phyloP scores from a whole-genome alignment of 2,888 invertebrate genomes.

The Carterocephalus palaemon region DNA sequence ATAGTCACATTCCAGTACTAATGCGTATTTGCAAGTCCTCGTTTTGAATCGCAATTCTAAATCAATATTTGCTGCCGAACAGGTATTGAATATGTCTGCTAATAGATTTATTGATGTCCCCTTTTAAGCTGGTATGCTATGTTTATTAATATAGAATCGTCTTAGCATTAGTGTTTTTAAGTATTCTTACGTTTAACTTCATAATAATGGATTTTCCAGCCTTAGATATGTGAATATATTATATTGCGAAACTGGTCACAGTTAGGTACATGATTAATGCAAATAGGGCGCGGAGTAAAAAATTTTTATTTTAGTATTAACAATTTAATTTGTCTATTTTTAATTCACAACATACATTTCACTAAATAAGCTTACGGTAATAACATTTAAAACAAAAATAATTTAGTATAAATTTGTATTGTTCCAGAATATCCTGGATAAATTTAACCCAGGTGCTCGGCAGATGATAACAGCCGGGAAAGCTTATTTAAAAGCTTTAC shows the following conservation, averaged over 20 bases:
- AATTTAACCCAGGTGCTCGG: constrained; percentile 96
- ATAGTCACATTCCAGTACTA: constrained; percentile 13
- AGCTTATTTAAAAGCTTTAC: constrained; percentile 95
- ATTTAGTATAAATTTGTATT: constrained; percentile 41
- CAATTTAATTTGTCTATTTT: no score
- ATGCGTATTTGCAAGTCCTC: constrained; percentile 23
- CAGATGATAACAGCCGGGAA: constrained; percentile 96
- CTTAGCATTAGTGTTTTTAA: no score
- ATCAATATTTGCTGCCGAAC: constrained; percentile 18
- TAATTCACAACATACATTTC: no score
- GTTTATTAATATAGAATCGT: no score
- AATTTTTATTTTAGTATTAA: no score
- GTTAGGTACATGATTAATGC: no score
- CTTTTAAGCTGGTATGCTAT: constrained; percentile 14
- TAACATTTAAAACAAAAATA: constrained; percentile 26
- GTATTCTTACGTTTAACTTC: no score
- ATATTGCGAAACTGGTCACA: no score
- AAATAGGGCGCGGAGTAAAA: no score
- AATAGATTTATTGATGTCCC: constrained; percentile 23
- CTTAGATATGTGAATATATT: no score
- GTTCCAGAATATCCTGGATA: constrained; percentile 96
- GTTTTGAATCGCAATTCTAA: constrained; percentile 15
- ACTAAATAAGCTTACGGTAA: no score
- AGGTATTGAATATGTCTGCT: constrained; percentile 17
- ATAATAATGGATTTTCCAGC: no score